A percentile compares a stretch with the other conserved stretches of the same genome.
These are phyloP conservation scores for Trichogramma pretiosum DNA, from an alignment of 1,140 invertebrate genomes.

Conservation along the genomic window DNA sequence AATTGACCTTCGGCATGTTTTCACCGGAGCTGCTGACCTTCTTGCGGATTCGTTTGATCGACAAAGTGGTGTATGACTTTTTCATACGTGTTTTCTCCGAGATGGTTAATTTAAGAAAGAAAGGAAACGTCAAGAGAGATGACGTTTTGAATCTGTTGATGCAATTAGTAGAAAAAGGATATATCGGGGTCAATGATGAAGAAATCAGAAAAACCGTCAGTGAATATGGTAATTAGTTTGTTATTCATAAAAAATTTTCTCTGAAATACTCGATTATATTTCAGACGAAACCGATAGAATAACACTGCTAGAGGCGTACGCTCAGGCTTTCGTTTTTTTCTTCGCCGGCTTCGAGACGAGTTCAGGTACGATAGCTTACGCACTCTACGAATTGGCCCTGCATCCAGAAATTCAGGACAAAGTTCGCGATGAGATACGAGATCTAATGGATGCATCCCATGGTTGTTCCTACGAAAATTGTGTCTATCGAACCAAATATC, in stretches of 20 bases:
- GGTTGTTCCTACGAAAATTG: conserved; percentile 52
- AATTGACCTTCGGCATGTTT: neutral
- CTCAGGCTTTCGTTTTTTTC: conserved; percentile 62
- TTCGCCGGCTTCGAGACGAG: conserved; percentile 71
- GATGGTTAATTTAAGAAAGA: conserved; percentile 46
- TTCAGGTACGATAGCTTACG: conserved; percentile 57
- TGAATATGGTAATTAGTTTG: conserved; percentile 25
- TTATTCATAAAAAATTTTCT: neutral
- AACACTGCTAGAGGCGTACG: conserved; percentile 31
- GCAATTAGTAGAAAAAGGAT: conserved; percentile 47
- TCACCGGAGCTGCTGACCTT: conserved; percentile 3
- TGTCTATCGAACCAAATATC: conserved; percentile 52
- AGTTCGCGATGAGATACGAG: conserved; percentile 54
- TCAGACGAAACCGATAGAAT: conserved; percentile 47
- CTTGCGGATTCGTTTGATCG: conserved; percentile 43
- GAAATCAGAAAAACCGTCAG: conserved; percentile 20
- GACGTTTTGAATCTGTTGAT: conserved; percentile 55
- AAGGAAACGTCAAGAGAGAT: conserved; percentile 40
- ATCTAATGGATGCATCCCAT: conserved; percentile 37
- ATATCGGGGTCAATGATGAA: conserved; percentile 26
- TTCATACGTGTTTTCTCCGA: conserved; percentile 47
- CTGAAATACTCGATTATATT: neutral
- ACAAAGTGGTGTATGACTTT: conserved; percentile 44
- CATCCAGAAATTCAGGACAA: conserved; percentile 58
- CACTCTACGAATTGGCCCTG: conserved; percentile 57